Conservation (phyloP, 2,888 invertebrate species). For the Oithona nana region DNA sequence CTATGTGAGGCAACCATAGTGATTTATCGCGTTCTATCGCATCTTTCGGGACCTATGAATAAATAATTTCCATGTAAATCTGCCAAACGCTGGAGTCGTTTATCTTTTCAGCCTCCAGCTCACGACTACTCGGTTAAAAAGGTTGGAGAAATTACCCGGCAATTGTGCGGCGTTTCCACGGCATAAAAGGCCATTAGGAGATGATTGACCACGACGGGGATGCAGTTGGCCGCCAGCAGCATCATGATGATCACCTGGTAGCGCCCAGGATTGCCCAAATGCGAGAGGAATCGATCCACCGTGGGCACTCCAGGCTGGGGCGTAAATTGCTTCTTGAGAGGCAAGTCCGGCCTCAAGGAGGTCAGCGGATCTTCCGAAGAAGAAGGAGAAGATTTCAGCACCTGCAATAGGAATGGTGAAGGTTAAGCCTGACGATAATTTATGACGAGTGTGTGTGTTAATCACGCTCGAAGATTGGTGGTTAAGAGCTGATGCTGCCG, state of each 20-base stretch:
- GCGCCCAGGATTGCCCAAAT: slow-evolving; percentile 18
- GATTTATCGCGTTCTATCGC: not conserved
- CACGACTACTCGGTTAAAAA: no score
- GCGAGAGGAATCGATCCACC: slow-evolving; percentile 17
- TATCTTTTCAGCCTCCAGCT: no score
- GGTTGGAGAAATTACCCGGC: no score
- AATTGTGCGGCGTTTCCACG: slow-evolving; percentile 15
- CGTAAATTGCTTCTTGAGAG: not conserved
- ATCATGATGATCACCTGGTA: slow-evolving; percentile 18
- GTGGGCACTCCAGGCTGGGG: not conserved
- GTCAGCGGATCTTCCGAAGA: not conserved
- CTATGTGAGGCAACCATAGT: not conserved
- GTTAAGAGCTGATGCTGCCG: no score
- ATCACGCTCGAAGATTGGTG: no score
- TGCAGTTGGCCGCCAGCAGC: slow-evolving; percentile 17
- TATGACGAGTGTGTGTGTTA: no score
- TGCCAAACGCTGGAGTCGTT: no score
- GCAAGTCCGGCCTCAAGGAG: slow-evolving; percentile 1
- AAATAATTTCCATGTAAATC: not conserved
- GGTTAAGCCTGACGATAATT: no score
- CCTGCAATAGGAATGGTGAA: not conserved
- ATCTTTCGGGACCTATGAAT: not conserved
- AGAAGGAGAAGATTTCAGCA: not conserved
- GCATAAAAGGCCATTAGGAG: slow-evolving; percentile 17
- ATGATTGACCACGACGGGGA: slow-evolving; percentile 18